These are phyloP conservation scores for Amphiura filiformis DNA, from an alignment of 35 echinoderm and acorn worm genomes.

Conservation along the genomic window DNA sequence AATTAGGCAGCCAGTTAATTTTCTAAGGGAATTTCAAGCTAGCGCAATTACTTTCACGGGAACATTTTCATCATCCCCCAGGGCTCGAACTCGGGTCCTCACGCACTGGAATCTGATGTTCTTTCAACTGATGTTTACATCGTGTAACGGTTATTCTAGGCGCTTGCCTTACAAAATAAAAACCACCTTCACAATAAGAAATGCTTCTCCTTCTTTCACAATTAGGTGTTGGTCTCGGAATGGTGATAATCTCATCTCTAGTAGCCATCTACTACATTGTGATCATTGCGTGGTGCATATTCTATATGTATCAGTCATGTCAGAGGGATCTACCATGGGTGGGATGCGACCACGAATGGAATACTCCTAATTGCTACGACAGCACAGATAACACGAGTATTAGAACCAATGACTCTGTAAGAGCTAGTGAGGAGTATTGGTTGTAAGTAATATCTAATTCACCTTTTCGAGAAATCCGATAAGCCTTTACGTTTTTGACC, in stretches of 20 bases:
- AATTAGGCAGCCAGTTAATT: too few relatives aligned
- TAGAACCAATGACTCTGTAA: background rate
- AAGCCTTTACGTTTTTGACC: background rate
- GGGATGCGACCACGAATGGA: slow-evolving; percentile 53
- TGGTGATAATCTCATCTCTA: slow-evolving; percentile 59
- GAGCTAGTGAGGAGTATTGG: background rate
- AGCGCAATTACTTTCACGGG: too few relatives aligned
- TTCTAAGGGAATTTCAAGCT: too few relatives aligned
- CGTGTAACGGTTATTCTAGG: too few relatives aligned
- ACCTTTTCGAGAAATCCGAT: too few relatives aligned
- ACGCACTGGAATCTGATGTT: too few relatives aligned
- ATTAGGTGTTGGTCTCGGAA: slow-evolving; percentile 64
- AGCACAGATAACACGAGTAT: background rate
- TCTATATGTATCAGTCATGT: slow-evolving; percentile 75
- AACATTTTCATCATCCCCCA: too few relatives aligned
- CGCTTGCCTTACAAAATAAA: too few relatives aligned
- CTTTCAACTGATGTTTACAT: too few relatives aligned
- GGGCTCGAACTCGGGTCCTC: too few relatives aligned
- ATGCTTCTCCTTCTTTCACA: too few relatives aligned
- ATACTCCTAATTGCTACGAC: background rate
- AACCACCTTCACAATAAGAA: too few relatives aligned
- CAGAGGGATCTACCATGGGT: slow-evolving; percentile 64
- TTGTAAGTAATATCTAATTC: background rate
- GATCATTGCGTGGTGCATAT: slow-evolving; percentile 72
- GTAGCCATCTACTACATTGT: slow-evolving; percentile 92